A percentile compares a stretch with the other conserved stretches of the same genome.
phyloP scores from a whole-genome alignment of 2,113 vertebrate species.

The Poecilia latipinna region DNA sequence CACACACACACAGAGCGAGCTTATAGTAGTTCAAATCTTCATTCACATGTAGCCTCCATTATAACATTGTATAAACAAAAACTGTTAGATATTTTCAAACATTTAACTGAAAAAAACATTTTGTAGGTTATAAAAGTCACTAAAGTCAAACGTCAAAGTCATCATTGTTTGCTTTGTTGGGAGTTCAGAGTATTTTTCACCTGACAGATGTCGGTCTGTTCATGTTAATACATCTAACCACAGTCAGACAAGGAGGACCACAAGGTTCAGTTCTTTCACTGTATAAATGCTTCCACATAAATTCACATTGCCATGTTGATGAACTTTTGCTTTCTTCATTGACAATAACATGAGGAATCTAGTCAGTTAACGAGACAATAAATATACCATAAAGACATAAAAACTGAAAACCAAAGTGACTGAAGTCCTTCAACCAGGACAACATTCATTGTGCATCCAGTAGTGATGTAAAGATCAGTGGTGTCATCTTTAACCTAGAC shows the following conservation, averaged over 20 bases:
- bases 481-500: no score
- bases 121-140: not conserved
- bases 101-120: not conserved
- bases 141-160: slow-evolving; percentile 8
- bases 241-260: not conserved
- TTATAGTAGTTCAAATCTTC: not conserved
- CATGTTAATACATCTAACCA: no score
- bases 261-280: not conserved
- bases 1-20: no score
- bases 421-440: not conserved
- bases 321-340: not conserved
- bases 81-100: not conserved
- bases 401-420: no score
- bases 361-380: no score
- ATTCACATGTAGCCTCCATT: not conserved
- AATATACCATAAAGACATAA: not conserved
- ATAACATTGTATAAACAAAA: not conserved
- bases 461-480: no score
- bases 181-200: not conserved
- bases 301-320: not conserved
- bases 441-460: not conserved
- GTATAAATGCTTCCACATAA: not conserved
- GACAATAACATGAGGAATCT: not conserved
- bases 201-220: not conserved
- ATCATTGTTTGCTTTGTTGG: slow-evolving; percentile 11